phyloP scores from a whole-genome alignment of 1,140 invertebrate species.

The Pemphigus obesinymphae region DNA sequence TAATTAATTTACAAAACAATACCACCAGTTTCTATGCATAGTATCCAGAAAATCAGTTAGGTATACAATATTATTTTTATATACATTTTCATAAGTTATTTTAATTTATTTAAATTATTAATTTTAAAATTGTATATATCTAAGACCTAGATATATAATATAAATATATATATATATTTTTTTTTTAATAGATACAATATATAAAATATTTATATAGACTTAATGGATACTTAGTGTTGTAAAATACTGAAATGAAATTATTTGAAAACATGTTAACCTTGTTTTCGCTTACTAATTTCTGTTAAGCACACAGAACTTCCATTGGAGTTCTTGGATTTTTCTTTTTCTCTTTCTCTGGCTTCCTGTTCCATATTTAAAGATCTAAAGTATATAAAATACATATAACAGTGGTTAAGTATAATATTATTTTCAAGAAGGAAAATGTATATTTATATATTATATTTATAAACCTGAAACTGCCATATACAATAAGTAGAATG shows the following conservation, averaged over 20 bases:
- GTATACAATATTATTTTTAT: too few relatives aligned
- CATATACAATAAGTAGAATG: conserved; percentile 95
- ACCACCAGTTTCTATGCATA: neutral
- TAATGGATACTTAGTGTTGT: conserved; percentile 11
- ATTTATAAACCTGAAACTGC: conserved; percentile 69
- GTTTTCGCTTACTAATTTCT: conserved; percentile 43
- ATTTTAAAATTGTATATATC: too few relatives aligned
- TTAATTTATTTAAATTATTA: neutral
- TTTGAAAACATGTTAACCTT: conserved; percentile 35
- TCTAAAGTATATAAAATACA: conserved; percentile 56
- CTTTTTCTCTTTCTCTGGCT: conserved; percentile 75
- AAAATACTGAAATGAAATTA: conserved; percentile 21
- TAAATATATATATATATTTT: neutral
- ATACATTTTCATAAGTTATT: too few relatives aligned
- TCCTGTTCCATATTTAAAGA: conserved; percentile 92
- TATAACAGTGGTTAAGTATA: neutral
- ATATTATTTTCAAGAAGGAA: neutral
- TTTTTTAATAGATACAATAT: neutral
- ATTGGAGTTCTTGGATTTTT: conserved; percentile 62
- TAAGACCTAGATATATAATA: too few relatives aligned
- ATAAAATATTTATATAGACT: neutral
- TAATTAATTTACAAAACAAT: conserved; percentile 9
- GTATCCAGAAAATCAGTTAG: neutral
- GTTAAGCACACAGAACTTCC: conserved; percentile 31
- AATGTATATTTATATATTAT: neutral